phyloP scores from a whole-genome alignment of 2,797 vertebrate genomes.

The Helostoma temminkii region DNA sequence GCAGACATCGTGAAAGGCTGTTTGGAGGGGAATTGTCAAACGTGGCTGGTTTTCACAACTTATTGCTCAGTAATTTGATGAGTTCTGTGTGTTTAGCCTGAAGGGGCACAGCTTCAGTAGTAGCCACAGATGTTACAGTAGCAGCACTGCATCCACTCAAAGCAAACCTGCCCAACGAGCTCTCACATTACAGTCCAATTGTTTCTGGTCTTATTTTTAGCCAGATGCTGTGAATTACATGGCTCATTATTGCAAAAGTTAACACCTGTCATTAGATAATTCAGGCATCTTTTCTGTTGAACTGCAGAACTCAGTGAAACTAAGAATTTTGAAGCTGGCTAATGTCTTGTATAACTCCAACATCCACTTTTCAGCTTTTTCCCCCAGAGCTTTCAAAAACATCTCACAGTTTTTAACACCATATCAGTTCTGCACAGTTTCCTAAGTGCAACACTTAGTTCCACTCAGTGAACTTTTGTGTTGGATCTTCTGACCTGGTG shows the following conservation, averaged over 20 bases:
- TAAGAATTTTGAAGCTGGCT: background rate
- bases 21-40: slow-evolving; percentile 27
- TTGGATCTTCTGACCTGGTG: no score
- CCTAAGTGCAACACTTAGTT: no score
- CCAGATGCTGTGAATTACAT: slow-evolving; percentile 10
- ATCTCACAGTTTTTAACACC: no score
- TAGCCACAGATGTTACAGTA: slow-evolving; percentile 32
- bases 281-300: background rate
- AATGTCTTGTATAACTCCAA: no score
- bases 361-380: no score
- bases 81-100: slow-evolving; percentile 45
- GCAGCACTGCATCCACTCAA: slow-evolving; percentile 22
- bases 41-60: slow-evolving; percentile 49
- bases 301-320: background rate
- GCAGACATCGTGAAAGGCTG: no score
- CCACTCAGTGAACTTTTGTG: no score
- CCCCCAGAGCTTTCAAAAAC: no score
- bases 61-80: slow-evolving; percentile 59
- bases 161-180: slow-evolving; percentile 23
- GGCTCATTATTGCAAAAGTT: background rate
- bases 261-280: background rate
- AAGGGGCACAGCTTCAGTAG: slow-evolving; percentile 50
- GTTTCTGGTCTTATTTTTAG: slow-evolving; percentile 14
- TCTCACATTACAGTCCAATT: slow-evolving; percentile 11
- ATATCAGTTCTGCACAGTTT: no score